Base-by-base conservation (phyloP, 2,888 invertebrate genomes). In the Galeruca laticollis region DNA sequence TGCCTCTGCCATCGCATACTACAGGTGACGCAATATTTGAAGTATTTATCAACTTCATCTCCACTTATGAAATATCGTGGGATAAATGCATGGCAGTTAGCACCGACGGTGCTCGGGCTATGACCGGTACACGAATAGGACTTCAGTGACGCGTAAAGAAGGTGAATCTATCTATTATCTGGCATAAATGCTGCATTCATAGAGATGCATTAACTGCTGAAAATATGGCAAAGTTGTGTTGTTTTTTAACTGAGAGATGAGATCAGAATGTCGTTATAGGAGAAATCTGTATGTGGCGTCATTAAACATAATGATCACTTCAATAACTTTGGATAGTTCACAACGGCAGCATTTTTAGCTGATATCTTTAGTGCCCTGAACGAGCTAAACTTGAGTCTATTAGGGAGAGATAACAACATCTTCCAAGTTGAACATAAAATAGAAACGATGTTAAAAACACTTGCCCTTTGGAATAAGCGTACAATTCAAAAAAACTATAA, bases 171-270 rank as follows among this genome's bases (percentile, higher is more conserved):
- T 26, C 69, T 61, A 69, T 68, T 69, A 49, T 70, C 69, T 70
- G 60, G 70, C 60, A 70, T 56, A 57, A 70, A 68, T 69, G 70
- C 70, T 70, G 70, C 68, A 70, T 70, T 61, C 68, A 70, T 61
- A 61, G 68, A 70, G 21, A 21, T 26, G 26, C 26, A 5, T 26
- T n/a, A n/a, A n/a, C n/a, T 26, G 26, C 3, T 26, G 2, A 1
- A 26, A 2, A 4, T 5, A 5, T 26, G 26, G 26, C 26, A 26
- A 26, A 26, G 26, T 26, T 26, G 26, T 26, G 26, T 26, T 26
- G 1, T 26, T 26, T 26, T 26, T 4, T 2, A 26, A 5, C 26
- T 26, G 26, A 26, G 26, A 26, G 26, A 26, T 26, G 5, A 26
- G 26, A 26, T 26, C 26, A 4, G 26, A 26, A 26, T 26, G 1